These are phyloP conservation scores for Sterrhoptilus dennistouni DNA, from an alignment of 2,113 vertebrate genomes.

Conservation along the genomic window DNA sequence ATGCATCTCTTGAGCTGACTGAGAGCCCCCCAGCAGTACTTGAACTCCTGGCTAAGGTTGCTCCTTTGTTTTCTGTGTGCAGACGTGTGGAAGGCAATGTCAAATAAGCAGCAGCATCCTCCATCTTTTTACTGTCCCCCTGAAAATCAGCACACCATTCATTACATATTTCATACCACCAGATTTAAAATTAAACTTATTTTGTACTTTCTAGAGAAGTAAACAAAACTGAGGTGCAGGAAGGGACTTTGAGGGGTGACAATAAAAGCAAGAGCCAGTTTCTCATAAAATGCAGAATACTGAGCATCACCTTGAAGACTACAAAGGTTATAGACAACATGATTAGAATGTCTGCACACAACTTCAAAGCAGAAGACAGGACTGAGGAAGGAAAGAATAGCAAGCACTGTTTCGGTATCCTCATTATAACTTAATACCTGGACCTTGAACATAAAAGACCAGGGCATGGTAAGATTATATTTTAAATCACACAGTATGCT, in stretches of 20 bases:
- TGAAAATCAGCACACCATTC: slow-evolving; percentile 61
- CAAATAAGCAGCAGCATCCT: slow-evolving; percentile 88
- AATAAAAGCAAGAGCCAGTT: neutral
- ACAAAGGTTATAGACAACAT: neutral
- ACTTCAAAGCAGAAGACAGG: neutral
- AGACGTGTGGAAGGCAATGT: slow-evolving; percentile 82
- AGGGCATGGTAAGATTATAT: neutral
- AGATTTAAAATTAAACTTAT: neutral
- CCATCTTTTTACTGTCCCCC: slow-evolving; percentile 98
- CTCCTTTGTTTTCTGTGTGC: slow-evolving; percentile 78
- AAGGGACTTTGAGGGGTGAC: neutral
- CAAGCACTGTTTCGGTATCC: neutral
- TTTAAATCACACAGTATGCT: neutral
- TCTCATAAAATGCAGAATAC: neutral
- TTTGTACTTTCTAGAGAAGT: neutral
- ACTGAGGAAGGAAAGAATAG: neutral
- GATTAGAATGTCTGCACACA: neutral
- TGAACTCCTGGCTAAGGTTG: slow-evolving; percentile 78
- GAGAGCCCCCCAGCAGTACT: slow-evolving; percentile 85
- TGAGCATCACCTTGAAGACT: neutral
- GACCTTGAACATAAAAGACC: neutral
- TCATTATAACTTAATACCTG: neutral
- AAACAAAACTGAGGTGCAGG: neutral
- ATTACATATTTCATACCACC: neutral
- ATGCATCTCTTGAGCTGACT: slow-evolving; percentile 88